Base-by-base conservation (phyloP, 2,797 vertebrate species). In the Micrastur ruficollis region DNA sequence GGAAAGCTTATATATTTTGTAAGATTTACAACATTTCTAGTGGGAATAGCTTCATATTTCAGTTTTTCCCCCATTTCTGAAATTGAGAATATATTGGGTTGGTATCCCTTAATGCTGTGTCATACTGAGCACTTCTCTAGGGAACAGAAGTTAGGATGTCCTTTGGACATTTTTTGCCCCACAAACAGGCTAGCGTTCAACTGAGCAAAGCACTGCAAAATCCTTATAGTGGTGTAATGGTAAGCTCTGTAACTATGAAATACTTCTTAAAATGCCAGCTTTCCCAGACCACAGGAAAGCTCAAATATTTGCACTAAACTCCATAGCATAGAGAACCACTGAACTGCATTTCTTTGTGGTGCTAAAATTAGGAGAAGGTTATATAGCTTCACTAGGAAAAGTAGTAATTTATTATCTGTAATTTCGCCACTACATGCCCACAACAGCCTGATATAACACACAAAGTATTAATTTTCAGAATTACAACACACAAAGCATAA, bases 11-110 rank as follows among this genome's bases (percentile, higher is more conserved):
- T 93, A 94, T 36, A 95, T 95, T 90, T 91, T 97, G 96, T 92
- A 94, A 97, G 97, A 97, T 97, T 97, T 97, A 97, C 93, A 95
- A 71, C 87, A 71, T 90, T 93, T 97, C 97, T 95, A 95, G 94
- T 73, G 95, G 97, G 95, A 95, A 97, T 89, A 74, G 95, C 89
- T 95, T 97, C 31, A 2, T 52, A 85, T 97, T 97, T 97, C 78
- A 75, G 52, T 58, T 93, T 93, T 84, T 84, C 44, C 68, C 61
- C 71, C 58, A 29, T 81, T 93, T 93, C 95, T 80, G 34, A 97
- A 97, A 97, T 80, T 95, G 86, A 97, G 93, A 96, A 50, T 93
- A 81, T 34, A 94, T 80, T 66, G 90, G 92, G 81, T 82, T 86
- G 93, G 95, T 95, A 47, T 80, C 86, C 86, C 94, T 84, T 55